Percentiles rank a stretch among this genome's conserved stretches.
Evolutionary conservation across 1,140 invertebrate species (phyloP).

Genomic region (Sesamia nonagrioides): DNA sequence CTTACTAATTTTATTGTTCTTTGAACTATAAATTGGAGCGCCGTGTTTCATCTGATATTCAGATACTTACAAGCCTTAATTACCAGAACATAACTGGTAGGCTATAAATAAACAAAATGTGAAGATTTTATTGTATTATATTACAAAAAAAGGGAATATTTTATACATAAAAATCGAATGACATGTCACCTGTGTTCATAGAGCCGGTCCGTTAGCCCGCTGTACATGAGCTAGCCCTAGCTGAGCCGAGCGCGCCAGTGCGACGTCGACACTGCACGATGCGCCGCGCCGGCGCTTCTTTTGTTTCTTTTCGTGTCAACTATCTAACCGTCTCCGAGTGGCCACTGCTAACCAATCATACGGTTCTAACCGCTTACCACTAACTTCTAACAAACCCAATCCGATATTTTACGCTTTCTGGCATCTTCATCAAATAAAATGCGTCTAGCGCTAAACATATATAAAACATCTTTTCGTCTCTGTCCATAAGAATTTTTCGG

Average conservation of each 20-base stretch:
- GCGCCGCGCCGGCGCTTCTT: conserved; percentile 69
- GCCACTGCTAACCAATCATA: conserved; percentile 67
- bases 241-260: conserved; percentile 28
- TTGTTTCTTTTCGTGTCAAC: conserved; percentile 69
- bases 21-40: too few relatives aligned
- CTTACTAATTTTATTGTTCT: too few relatives aligned
- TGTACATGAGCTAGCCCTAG: conserved; percentile 24
- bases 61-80: too few relatives aligned
- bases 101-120: too few relatives aligned
- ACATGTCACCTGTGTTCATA: not conserved
- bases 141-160: too few relatives aligned
- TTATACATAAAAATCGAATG: too few relatives aligned
- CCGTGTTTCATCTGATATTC: too few relatives aligned
- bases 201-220: not conserved
- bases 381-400: conserved; percentile 45
- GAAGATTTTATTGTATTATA: too few relatives aligned
- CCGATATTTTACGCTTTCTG: not conserved
- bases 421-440: not conserved
- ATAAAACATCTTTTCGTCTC: not conserved
- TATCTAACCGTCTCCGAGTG: conserved; percentile 53
- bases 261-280: conserved; percentile 22
- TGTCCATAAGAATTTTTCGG: not conserved
- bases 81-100: too few relatives aligned
- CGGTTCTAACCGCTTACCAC: conserved; percentile 60
- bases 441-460: not conserved